Evolutionary conservation across 2,888 invertebrate genomes (phyloP).

Genomic region (Xiphydria camelus): DNA sequence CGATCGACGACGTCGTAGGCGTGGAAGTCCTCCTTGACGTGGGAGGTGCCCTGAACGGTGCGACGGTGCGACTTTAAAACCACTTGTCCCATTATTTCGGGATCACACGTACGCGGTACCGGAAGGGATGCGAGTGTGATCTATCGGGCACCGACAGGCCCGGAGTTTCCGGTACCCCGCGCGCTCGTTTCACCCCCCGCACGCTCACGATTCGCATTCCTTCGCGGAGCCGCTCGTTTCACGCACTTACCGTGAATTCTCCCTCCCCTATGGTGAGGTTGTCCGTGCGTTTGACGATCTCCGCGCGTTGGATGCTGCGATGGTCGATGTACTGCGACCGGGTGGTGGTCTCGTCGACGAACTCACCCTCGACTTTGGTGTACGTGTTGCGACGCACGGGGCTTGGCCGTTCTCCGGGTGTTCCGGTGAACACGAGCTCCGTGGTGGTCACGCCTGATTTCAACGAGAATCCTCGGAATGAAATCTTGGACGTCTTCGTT

Average conservation of each 20-base stretch:
- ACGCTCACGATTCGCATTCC: too few relatives aligned
- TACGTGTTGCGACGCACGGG: slow-evolving; percentile 75
- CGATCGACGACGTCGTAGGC: slow-evolving; percentile 39
- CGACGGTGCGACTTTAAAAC: too few relatives aligned
- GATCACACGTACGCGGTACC: too few relatives aligned
- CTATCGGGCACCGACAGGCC: too few relatives aligned
- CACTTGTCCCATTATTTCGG: too few relatives aligned
- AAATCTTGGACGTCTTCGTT: too few relatives aligned
- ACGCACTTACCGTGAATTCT: slow-evolving; percentile 53
- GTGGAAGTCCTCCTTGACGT: slow-evolving; percentile 51
- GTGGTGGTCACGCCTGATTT: slow-evolving; percentile 71
- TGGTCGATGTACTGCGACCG: slow-evolving; percentile 70
- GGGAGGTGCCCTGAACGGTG: slow-evolving; percentile 49
- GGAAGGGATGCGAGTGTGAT: too few relatives aligned
- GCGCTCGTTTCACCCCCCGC: too few relatives aligned
- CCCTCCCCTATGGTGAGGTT: slow-evolving; percentile 71
- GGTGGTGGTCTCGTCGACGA: slow-evolving; percentile 70
- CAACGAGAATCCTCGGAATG: too few relatives aligned
- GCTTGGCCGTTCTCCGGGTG: slow-evolving; percentile 66
- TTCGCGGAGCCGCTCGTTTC: too few relatives aligned
- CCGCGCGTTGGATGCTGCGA: slow-evolving; percentile 64
- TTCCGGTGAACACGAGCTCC: slow-evolving; percentile 71
- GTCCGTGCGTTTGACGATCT: slow-evolving; percentile 65
- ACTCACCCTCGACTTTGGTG: slow-evolving; percentile 77
- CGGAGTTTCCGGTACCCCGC: too few relatives aligned